phyloP scores from a whole-genome alignment of 2,888 invertebrate species.

The Ophioninae sp. region DNA sequence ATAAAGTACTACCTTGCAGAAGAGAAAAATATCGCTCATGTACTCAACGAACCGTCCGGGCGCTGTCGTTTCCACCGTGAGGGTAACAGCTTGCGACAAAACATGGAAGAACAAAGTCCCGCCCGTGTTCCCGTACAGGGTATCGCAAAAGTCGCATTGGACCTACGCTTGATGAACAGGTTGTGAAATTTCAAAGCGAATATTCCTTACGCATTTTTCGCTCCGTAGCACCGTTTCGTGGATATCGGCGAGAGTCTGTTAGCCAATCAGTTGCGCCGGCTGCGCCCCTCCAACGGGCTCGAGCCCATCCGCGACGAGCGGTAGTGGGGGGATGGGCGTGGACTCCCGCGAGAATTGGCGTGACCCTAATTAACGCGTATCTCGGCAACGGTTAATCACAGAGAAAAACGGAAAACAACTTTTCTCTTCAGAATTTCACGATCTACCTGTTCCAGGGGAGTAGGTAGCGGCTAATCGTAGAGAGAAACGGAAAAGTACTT shows the following conservation, averaged over 20 bases:
- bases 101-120: slow-evolving; percentile 20
- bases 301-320: no score
- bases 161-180: not conserved
- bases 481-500: not conserved
- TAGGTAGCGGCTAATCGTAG: not conserved
- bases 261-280: not conserved
- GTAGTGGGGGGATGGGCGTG: not conserved
- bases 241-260: not conserved
- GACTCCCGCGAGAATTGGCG: not conserved
- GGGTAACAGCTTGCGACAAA: slow-evolving; percentile 28
- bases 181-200: not conserved
- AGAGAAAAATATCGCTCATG: not conserved
- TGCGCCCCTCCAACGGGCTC: not conserved
- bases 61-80: slow-evolving; percentile 32
- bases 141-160: not conserved
- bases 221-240: not conserved
- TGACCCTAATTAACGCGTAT: not conserved
- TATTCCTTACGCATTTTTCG: not conserved
- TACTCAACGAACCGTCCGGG: slow-evolving; percentile 12
- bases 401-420: not conserved
- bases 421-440: not conserved
- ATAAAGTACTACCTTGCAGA: no score
- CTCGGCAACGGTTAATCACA: not conserved
- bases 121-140: not conserved
- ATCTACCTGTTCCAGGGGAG: not conserved